Base-by-base conservation (phyloP, 2,113 vertebrate species). In the Passer domesticus region DNA sequence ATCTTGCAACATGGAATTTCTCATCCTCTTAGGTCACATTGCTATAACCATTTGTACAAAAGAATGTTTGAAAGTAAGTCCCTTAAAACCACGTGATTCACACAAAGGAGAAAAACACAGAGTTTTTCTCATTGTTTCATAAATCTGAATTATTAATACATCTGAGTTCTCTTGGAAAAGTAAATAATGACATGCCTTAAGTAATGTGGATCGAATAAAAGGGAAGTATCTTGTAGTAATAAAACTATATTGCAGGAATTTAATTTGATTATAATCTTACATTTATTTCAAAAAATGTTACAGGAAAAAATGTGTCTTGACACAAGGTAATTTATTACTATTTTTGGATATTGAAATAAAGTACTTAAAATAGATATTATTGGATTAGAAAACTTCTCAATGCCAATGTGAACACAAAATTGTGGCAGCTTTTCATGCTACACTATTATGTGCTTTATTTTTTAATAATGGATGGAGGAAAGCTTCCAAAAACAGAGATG, bases 51-150 rank as follows among this genome's bases (percentile, higher is more conserved):
- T 49, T 83, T 69, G 25, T 66, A 75, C 4, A 5, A 69, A 79
- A 56, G 7, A 41, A 28, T 17, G 5, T 41, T 28, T 80, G 17
- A 75, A 86, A 66, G 39, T 46, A 76, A 58, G 6, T 27, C 24
- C 10, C 12, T 59, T 75, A 83, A 85, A 86, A 72, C 49, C 3
- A 22, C 0, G 1, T 35, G 11, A 33, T 53, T 83, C 4, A 13
- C 6, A 25, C 41, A 37, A 75, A 62, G 5, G 33, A 15, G 6
- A 7, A 52, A 82, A 59, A 1, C 0, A 0, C 8, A 33, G 5
- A 0, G 0, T 13, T 77, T 85, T 60, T 15, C 20, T 56, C 12
- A 64, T 3, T 47, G 30, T 52, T 81, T 64, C 24, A 23, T 28
- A 21, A 47, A 4, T 21, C 20, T 74, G 15, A 83, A 64, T 55